phyloP scores from a whole-genome alignment of 2,888 invertebrate genomes.

The Nasonovia ribisnigri region DNA sequence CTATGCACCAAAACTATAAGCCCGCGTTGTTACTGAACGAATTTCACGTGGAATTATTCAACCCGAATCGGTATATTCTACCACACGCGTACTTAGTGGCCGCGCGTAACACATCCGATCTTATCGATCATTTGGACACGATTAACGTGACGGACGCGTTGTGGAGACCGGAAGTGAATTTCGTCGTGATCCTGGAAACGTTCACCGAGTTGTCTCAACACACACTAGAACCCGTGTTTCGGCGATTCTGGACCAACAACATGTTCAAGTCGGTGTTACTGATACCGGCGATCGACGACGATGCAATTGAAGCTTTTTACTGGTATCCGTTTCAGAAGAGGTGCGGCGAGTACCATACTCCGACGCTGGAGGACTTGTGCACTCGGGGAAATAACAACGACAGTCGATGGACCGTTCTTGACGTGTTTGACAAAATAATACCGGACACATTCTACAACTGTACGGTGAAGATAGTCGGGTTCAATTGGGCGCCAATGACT shows the following conservation, averaged over 20 bases:
- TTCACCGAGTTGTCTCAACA: background rate
- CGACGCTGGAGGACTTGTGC: conserved; percentile 1
- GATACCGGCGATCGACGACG: background rate
- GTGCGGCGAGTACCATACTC: conserved; percentile 31
- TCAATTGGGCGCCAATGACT: conserved; percentile 64
- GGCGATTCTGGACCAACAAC: background rate
- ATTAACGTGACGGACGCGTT: conserved; percentile 40
- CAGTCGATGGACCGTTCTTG: background rate
- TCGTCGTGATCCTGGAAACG: conserved; percentile 22
- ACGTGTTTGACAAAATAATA: conserved; percentile 1
- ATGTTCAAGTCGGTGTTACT: conserved; percentile 44
- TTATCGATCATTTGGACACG: conserved; percentile 22
- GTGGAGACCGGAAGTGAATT: conserved; percentile 35
- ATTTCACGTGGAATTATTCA: conserved; percentile 16
- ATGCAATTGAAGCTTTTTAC: background rate
- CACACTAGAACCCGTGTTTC: conserved; percentile 16
- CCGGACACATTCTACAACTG: conserved; percentile 41
- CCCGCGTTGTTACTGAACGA: conserved; percentile 1
- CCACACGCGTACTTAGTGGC: conserved; percentile 44
- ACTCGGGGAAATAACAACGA: background rate
- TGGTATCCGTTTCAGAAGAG: conserved; percentile 43
- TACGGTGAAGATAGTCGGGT: conserved; percentile 53
- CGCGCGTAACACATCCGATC: conserved; percentile 8
- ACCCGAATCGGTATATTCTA: background rate
- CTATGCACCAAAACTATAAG: background rate